Evolutionary conservation across 2,888 invertebrate genomes (phyloP).

Genomic region (Drosophila algonquin): DNA sequence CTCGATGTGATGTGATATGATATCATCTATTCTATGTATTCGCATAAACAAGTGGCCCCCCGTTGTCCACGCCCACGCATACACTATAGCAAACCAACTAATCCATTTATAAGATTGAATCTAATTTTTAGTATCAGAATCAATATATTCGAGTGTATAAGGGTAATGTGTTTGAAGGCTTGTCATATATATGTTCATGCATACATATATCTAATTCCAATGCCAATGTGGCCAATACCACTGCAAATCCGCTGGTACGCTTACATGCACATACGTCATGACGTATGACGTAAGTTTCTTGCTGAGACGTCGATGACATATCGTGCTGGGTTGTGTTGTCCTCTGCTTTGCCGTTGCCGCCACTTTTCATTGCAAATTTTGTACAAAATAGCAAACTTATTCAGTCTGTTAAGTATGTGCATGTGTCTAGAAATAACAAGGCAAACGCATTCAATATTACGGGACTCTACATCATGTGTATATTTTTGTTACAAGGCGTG

Average conservation of each 20-base stretch:
- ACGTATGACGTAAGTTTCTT: slow-evolving; percentile 25
- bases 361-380: too few relatives aligned
- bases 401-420: too few relatives aligned
- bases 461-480: not conserved
- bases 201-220: slow-evolving; percentile 10
- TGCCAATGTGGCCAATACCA: slow-evolving; percentile 20
- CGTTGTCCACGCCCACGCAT: not conserved
- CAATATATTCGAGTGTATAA: slow-evolving; percentile 23
- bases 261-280: slow-evolving; percentile 15
- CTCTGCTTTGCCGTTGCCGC: too few relatives aligned
- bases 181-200: too few relatives aligned
- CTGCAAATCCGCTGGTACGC: slow-evolving; percentile 2
- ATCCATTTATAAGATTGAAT: not conserved
- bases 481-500: too few relatives aligned
- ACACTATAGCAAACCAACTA: not conserved
- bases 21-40: not conserved
- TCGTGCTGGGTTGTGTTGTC: too few relatives aligned
- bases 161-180: slow-evolving; percentile 1
- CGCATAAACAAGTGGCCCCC: not conserved
- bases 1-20: slow-evolving; percentile 1
- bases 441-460: too few relatives aligned
- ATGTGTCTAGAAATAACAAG: too few relatives aligned
- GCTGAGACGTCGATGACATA: not conserved
- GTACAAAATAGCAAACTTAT: too few relatives aligned
- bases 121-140: slow-evolving; percentile 4